These are phyloP conservation scores for Psittacula echo DNA, from an alignment of 2,797 vertebrate genomes.

Conservation along the genomic window DNA sequence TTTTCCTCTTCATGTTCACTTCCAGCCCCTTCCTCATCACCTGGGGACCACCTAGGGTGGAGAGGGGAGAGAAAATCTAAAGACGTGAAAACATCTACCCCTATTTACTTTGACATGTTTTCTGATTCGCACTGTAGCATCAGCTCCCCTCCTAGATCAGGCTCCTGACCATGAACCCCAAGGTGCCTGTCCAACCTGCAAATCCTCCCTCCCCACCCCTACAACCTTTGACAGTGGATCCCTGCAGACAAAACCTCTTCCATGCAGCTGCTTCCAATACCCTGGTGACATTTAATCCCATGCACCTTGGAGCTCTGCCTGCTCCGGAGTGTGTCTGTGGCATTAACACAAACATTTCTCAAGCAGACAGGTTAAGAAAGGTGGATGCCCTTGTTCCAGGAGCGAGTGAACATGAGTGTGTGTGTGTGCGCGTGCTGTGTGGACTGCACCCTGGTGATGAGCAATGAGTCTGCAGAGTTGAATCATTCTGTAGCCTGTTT, in stretches of 20 bases:
- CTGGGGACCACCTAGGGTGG: background rate
- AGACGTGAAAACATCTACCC: background rate
- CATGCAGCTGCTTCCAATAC: background rate
- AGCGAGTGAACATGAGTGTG: accelerated
- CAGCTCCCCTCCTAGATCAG: background rate
- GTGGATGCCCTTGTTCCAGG: background rate
- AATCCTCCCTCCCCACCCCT: background rate
- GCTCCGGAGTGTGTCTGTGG: background rate
- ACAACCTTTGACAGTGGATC: background rate
- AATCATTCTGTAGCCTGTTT: constrained; percentile 28
- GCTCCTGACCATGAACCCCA: background rate
- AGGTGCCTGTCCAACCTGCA: background rate
- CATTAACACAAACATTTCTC: background rate
- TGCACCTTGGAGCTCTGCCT: background rate
- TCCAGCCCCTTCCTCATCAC: background rate
- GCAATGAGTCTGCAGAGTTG: constrained; percentile 9
- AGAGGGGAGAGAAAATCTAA: background rate
- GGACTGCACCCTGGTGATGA: background rate
- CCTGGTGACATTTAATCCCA: background rate
- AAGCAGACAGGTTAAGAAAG: background rate
- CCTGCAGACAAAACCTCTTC: background rate
- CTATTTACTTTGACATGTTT: background rate
- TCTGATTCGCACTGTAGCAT: background rate
- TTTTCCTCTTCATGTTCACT: background rate
- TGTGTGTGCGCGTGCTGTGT: background rate